Conservation (phyloP, 1,140 invertebrate genomes). For the Macrotrachela quadricornifera region DNA sequence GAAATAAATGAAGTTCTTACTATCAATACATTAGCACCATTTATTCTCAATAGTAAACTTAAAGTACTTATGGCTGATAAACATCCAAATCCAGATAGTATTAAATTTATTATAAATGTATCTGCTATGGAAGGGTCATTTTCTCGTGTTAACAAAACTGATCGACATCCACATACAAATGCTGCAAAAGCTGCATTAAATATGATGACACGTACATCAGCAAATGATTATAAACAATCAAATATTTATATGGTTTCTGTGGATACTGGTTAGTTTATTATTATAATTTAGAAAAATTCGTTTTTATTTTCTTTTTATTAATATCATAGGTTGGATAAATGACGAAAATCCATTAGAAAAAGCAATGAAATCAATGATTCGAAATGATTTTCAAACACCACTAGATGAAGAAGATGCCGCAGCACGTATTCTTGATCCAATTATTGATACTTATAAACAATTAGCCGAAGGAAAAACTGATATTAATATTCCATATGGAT, state of each 20-base stretch:
- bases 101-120: slow-evolving; percentile 9
- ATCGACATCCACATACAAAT: slow-evolving; percentile 13
- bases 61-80: slow-evolving; percentile 7
- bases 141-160: slow-evolving; percentile 5
- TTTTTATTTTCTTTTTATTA: too few relatives aligned
- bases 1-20: slow-evolving; percentile 11
- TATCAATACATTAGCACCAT: slow-evolving; percentile 11
- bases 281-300: too few relatives aligned
- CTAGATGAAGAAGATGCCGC: slow-evolving; percentile 2
- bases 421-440: neutral
- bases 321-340: too few relatives aligned
- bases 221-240: slow-evolving; percentile 3
- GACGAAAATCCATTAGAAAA: neutral
- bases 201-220: slow-evolving; percentile 12
- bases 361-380: neutral
- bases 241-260: slow-evolving; percentile 11
- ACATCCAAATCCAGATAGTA: neutral
- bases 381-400: neutral
- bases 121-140: slow-evolving; percentile 13
- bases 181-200: slow-evolving; percentile 13
- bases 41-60: slow-evolving; percentile 9
- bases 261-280: slow-evolving; percentile 15
- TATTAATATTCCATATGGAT: too few relatives aligned
- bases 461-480: too few relatives aligned
- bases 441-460: neutral